A percentile compares a stretch with the other conserved stretches of the same genome.
phyloP scores from a whole-genome alignment of 2,797 vertebrate genomes.

The Xerus rutilus region DNA sequence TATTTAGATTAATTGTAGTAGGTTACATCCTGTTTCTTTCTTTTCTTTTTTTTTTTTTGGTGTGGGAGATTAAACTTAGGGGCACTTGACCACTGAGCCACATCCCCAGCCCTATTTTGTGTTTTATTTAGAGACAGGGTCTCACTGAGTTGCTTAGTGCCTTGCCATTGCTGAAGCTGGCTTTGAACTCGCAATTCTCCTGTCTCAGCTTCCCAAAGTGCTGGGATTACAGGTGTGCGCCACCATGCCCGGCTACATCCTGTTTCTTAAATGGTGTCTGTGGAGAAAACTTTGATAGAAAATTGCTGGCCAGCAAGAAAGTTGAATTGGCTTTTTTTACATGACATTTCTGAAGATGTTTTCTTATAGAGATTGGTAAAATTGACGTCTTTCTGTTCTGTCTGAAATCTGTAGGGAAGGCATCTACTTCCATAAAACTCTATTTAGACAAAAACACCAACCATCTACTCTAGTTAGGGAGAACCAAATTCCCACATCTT shows the following conservation, averaged over 20 bases:
- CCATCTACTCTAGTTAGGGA: background rate
- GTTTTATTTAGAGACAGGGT: too few species aligned
- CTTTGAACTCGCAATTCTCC: too few species aligned
- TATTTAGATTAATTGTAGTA: background rate
- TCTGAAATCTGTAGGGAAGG: background rate
- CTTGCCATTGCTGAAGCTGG: too few species aligned
- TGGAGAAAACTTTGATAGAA: background rate
- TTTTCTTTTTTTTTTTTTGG: too few species aligned
- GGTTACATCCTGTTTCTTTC: background rate
- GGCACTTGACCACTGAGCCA: too few species aligned
- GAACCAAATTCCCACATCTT: background rate
- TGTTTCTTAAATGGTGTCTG: background rate
- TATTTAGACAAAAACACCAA: background rate
- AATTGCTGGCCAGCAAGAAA: background rate
- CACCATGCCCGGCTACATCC: background rate
- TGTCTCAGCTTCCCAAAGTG: too few species aligned
- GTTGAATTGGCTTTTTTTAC: background rate
- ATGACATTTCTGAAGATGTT: background rate
- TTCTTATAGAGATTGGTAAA: background rate
- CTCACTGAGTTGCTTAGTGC: too few species aligned
- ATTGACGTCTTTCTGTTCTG: background rate
- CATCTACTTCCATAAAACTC: background rate
- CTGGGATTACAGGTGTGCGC: too few species aligned
- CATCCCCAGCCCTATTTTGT: too few species aligned
- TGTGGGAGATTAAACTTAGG: too few species aligned